phyloP scores from a whole-genome alignment of 1,140 invertebrate species.

The Panagrolaimus sp. region DNA sequence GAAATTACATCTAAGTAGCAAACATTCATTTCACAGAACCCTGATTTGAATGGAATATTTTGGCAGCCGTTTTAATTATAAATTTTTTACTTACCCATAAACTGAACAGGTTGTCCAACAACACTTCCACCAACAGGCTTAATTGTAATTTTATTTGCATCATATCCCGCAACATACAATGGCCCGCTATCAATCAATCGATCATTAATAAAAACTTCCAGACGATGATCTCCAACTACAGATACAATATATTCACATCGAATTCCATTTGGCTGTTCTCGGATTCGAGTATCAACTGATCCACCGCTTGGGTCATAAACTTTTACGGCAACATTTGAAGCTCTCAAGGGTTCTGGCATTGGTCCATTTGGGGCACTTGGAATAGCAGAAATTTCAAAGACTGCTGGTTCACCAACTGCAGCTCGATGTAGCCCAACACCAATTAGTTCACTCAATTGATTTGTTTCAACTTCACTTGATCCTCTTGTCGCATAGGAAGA shows the following conservation, averaged over 20 bases:
- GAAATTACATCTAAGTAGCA: no score
- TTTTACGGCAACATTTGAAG: constrained; percentile 33
- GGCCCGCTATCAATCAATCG: constrained; percentile 79
- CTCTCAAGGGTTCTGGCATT: constrained; percentile 27
- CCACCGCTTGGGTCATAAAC: constrained; percentile 8
- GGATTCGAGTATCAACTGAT: constrained; percentile 7
- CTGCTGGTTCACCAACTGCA: constrained; percentile 73
- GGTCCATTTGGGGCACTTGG: background rate
- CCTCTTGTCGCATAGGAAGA: background rate
- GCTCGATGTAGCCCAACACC: constrained; percentile 80
- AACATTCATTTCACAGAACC: no score
- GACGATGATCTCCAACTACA: constrained; percentile 76
- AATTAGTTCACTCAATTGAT: constrained; percentile 64
- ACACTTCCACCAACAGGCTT: constrained; percentile 38
- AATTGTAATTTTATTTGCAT: constrained; percentile 38
- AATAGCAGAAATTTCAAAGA: constrained; percentile 69
- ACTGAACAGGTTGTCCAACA: constrained; percentile 55
- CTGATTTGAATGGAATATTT: no score
- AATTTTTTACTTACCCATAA: constrained; percentile 49
- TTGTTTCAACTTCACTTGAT: constrained; percentile 8
- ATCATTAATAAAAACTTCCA: constrained; percentile 78
- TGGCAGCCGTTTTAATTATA: no score
- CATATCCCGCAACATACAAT: constrained; percentile 43
- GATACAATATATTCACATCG: constrained; percentile 54
- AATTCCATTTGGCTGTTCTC: background rate